Evolutionary conservation across 1,140 invertebrate species (phyloP), one percentile per base, ranked within the genome.

Genomic region (Linepithema humile): DNA sequence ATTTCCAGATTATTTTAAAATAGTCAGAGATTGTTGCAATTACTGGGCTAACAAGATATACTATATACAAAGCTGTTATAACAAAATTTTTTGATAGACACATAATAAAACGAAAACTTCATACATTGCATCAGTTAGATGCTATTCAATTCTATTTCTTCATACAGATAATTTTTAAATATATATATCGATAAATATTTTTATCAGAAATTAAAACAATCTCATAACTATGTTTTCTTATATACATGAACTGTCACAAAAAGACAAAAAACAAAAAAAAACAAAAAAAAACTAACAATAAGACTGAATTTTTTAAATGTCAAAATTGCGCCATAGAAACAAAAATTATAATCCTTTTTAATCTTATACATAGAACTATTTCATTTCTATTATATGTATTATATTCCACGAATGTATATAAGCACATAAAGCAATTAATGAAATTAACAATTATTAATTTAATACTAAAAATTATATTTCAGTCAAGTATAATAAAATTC

Each of bases 121-220:
- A 59, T 43, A 26, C 29, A 75, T 53, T 48, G 4, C 20, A n/a
- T 82, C 40, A 15, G n/a, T 5, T 48, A 48, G 38, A 40, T 55
- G 3, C 48, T 57, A 55, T 45, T 69, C 32, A 23, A 60, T 50
- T 26, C 12, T n/a, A 15, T 60, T 60, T 62, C 17, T 43, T 78
- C n/a, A 45, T 2, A 55, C n/a, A 3, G n/a, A 23, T 43, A 17
- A 7, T 45, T 67, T 17, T 55, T 17, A 43, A 60, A 35, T 40
- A 55, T 45, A 9, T 35, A 26, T 60, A 75, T 23, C 32, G 20
- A 73, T 53, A 65, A 80, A 4, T 45, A 62, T n/a, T 83, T 48
- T 84, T 55, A 53, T 88, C 64, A 88, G 57, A 69, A 88, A 85
- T 75, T 88, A 69, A 17, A 88, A 89, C 80, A 82, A 89, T 77